Base-by-base conservation (phyloP, 2,888 invertebrate genomes). In the Cephus pygmeus region DNA sequence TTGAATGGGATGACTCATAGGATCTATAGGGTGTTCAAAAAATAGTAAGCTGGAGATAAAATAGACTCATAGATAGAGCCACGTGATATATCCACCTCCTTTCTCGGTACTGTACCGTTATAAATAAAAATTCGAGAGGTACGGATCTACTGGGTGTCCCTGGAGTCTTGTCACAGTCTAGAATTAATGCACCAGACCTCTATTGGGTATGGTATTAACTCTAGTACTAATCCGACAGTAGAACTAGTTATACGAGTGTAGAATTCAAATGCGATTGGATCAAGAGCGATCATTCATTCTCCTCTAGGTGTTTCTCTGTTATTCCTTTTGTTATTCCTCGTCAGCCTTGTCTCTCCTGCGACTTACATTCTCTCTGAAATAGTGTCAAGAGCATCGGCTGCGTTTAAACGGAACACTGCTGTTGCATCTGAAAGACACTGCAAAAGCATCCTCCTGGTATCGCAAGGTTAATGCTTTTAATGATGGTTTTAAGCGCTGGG, bases 1-100 rank as follows among this genome's bases (percentile, higher is more conserved):
- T 80, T 80, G 82, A 81, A 80, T 80, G 78, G 69, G 79, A 78
- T 77, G 79, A 80, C 79, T 80, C 79, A 79, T 69, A 40, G 6
- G 71, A 69, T 73, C 77, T 34, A 74, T 12, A 34, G 74, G 74
- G 74, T 74, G 74, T 35, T 30, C 35, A 23, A 35, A 23, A n/a
- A 35, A 33, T 34, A 34, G 30, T 34, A 33, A 23, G 12, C 31
- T 71, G 31, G 71, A 56, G 23, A 23, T 56, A 9, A 23, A 56
- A 56, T 56, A 56, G 56, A 56, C 56, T 56, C 56, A 9, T 23
- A 56, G 56, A 56, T 23, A 56, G 56, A 56, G 56, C 56, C 56
- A 56, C 56, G 23, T 40, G 6, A 40, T 40, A 40, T 23, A 40
- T 15, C 34, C 71, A 30, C 23, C 71, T 71, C 23, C 71, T 71